Conservation (phyloP, 2,888 invertebrate species). For the Meghimatium bilineatum region DNA sequence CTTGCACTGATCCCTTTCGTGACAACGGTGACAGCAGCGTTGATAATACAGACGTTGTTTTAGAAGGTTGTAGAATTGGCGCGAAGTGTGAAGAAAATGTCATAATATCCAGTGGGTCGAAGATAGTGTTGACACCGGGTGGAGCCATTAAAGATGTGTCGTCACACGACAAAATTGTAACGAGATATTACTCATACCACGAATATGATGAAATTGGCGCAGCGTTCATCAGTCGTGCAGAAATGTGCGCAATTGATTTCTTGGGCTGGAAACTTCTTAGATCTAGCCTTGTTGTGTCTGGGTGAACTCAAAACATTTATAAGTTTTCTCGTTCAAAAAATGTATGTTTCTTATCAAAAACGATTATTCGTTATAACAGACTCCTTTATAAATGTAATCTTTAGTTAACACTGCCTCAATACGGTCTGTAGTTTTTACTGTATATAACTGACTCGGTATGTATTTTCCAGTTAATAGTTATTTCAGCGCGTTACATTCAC, state of each 20-base stretch:
- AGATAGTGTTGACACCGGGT: conserved; percentile 24
- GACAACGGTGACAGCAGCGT: not conserved
- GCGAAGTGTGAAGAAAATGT: not conserved
- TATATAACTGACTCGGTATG: too few species aligned
- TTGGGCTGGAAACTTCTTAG: not conserved
- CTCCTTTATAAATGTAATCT: too few species aligned
- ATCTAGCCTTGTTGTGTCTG: too few species aligned
- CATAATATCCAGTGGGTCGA: conserved; percentile 19
- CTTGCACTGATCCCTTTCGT: not conserved
- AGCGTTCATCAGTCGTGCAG: not conserved
- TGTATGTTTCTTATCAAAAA: too few species aligned
- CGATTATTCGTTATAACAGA: too few species aligned
- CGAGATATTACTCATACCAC: not conserved
- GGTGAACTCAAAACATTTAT: too few species aligned
- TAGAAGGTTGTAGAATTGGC: not conserved
- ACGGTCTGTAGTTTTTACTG: too few species aligned
- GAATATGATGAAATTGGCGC: not conserved
- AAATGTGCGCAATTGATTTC: not conserved
- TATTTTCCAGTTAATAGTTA: too few species aligned
- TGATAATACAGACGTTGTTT: not conserved
- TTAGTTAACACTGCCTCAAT: too few species aligned
- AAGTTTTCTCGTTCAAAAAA: too few species aligned
- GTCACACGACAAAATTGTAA: not conserved
- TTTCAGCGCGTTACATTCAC: not conserved
- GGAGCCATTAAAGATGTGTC: conserved; percentile 25